Evolutionary conservation across 2,797 vertebrate species (phyloP).

Genomic region (Neosilurus mollespiculum): DNA sequence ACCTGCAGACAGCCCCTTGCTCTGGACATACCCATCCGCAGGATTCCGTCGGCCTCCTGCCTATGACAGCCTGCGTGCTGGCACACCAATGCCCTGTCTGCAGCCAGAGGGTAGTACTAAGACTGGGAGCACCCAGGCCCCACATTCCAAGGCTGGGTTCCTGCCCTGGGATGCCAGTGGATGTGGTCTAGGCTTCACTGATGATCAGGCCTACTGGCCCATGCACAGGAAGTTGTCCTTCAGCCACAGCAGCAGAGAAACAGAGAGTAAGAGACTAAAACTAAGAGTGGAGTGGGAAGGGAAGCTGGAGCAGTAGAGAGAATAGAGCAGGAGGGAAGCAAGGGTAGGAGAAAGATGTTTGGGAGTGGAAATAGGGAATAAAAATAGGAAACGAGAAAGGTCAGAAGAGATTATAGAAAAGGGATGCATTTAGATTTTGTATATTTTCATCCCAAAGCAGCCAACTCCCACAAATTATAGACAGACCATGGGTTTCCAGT

Average conservation of each 20-base stretch:
- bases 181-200: conserved; percentile 66
- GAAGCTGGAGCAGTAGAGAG: conserved; percentile 1
- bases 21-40: conserved; percentile 88
- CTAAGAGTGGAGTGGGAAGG: conserved; percentile 50
- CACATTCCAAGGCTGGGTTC: conserved; percentile 74
- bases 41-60: conserved; percentile 85
- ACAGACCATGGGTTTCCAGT: not conserved
- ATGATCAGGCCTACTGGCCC: conserved; percentile 80
- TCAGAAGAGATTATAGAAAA: not conserved
- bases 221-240: conserved; percentile 85
- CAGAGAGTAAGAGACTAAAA: conserved; percentile 83
- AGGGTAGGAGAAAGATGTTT: not conserved
- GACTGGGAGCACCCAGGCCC: conserved; percentile 62
- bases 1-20: conserved; percentile 78
- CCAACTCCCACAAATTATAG: not conserved
- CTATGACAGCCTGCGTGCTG: conserved; percentile 82
- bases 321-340: conserved; percentile 39
- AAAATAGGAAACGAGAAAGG: not conserved
- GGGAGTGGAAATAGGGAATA: not conserved
- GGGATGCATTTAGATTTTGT: not conserved
- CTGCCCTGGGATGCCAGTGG: conserved; percentile 80
- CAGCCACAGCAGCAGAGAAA: conserved; percentile 80
- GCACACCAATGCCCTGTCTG: conserved; percentile 69
- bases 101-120: conserved; percentile 67
- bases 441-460: not conserved